phyloP scores from a whole-genome alignment of 30 jellyfish, hydroid and myxozoan genomes.

The Catostylus mosaicus region DNA sequence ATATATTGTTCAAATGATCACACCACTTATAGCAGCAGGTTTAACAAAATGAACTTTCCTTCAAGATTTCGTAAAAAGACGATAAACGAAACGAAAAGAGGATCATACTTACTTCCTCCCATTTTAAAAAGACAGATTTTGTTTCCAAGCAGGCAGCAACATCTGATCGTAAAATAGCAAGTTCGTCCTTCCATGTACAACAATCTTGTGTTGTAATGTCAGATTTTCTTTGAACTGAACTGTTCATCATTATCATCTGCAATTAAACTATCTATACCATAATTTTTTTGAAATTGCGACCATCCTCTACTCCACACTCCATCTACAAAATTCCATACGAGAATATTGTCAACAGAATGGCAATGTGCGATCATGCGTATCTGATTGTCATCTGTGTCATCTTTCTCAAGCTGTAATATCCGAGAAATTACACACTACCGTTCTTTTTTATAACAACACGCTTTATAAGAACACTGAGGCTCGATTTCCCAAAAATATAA shows the following conservation, averaged over 20 bases:
- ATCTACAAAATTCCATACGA: background rate
- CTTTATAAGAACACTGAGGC: no score
- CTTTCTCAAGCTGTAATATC: background rate
- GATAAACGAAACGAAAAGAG: background rate
- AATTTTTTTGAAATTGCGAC: no score
- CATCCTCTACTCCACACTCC: background rate
- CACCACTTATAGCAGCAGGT: no score
- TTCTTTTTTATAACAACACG: no score
- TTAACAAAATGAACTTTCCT: no score
- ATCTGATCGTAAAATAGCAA: constrained; percentile 6
- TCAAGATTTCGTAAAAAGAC: background rate
- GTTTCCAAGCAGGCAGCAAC: constrained; percentile 30
- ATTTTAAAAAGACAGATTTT: constrained; percentile 41
- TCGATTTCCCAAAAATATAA: no score
- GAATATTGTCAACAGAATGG: background rate
- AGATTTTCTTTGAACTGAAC: background rate
- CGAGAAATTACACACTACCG: no score
- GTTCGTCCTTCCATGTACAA: constrained; percentile 30
- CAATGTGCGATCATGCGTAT: background rate
- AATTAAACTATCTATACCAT: background rate
- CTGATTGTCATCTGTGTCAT: constrained; percentile 5
- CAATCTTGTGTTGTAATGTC: background rate
- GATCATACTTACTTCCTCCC: constrained; percentile 38
- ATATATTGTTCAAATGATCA: no score
- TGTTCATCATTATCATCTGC: background rate